These are phyloP conservation scores for Eriocheir sinensis DNA, from an alignment of 1,140 invertebrate genomes.

Conservation along the genomic window DNA sequence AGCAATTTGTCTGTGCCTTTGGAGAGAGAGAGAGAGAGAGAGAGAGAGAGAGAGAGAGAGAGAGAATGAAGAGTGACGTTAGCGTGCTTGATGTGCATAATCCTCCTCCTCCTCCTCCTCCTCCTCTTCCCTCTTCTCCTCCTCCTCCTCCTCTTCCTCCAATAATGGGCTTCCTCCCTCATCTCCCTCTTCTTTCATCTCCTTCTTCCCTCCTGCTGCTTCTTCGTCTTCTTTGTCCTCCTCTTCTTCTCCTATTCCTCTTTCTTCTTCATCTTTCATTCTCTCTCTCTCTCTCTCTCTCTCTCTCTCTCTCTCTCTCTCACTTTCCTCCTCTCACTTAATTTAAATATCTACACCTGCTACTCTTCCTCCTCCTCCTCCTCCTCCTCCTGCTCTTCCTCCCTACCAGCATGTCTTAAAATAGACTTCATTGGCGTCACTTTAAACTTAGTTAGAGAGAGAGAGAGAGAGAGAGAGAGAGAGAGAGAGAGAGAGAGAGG, in stretches of 20 bases:
- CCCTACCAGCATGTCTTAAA: not conserved
- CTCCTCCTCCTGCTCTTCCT: not conserved
- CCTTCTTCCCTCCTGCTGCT: not conserved
- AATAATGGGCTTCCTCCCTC: not conserved
- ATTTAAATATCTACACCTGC: not conserved
- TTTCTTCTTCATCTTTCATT: not conserved
- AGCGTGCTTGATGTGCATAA: not conserved
- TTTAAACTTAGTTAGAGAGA: constrained; percentile 7
- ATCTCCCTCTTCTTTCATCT: not conserved
- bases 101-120: not conserved
- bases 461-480: constrained; percentile 10
- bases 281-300: not conserved
- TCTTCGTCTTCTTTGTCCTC: too few species aligned
- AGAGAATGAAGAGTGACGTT: not conserved
- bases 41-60: not conserved
- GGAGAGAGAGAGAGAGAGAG: not conserved
- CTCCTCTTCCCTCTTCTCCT: not conserved
- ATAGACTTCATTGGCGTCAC: constrained; percentile 6
- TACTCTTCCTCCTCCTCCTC: not conserved
- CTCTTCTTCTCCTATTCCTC: not conserved
- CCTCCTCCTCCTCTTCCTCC: not conserved
- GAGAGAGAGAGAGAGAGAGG: constrained; percentile 3
- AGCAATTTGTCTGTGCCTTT: too few species aligned
- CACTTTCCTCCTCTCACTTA: not conserved
- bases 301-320: not conserved